phyloP scores from a whole-genome alignment of 2,797 vertebrate genomes.

The Intellagama lesueurii region DNA sequence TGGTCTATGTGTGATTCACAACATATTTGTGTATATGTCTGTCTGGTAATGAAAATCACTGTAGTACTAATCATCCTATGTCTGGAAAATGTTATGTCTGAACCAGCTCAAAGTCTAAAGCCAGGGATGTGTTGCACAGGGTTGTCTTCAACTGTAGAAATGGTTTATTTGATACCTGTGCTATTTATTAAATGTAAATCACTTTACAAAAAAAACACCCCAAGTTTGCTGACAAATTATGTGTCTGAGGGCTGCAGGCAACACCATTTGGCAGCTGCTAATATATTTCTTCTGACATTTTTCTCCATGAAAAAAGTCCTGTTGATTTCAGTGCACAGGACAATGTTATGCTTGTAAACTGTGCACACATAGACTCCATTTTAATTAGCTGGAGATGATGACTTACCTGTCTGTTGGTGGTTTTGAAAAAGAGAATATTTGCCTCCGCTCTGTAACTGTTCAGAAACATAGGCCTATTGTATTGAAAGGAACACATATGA shows the following conservation, averaged over 20 bases:
- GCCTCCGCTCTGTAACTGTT: background rate
- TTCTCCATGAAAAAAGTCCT: slow-evolving; percentile 13
- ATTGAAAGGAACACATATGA: background rate
- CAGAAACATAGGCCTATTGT: slow-evolving; percentile 6
- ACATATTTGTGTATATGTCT: background rate
- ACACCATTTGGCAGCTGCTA: slow-evolving; percentile 35
- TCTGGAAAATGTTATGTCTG: slow-evolving; percentile 39
- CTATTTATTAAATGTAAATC: slow-evolving; percentile 24
- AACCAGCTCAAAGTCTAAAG: slow-evolving; percentile 25
- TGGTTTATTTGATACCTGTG: slow-evolving; percentile 17
- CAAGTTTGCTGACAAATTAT: slow-evolving; percentile 25
- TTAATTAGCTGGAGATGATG: slow-evolving; percentile 34
- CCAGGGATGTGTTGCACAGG: slow-evolving; percentile 1
- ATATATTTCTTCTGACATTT: slow-evolving; percentile 16
- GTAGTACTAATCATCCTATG: slow-evolving; percentile 15
- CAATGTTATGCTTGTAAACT: background rate
- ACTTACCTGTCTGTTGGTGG: slow-evolving; percentile 17
- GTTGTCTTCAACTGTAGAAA: slow-evolving; percentile 6
- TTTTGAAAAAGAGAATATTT: slow-evolving; percentile 36
- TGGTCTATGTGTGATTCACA: background rate
- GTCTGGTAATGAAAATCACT: slow-evolving; percentile 14
- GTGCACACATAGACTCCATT: slow-evolving; percentile 10
- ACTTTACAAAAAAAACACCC: slow-evolving; percentile 7
- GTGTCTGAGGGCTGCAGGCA: slow-evolving; percentile 33
- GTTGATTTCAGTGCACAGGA: slow-evolving; percentile 12